A percentile compares a stretch with the other conserved stretches of the same genome.
phyloP scores from a whole-genome alignment of 2,797 vertebrate species.

The Hippocampus kuda region DNA sequence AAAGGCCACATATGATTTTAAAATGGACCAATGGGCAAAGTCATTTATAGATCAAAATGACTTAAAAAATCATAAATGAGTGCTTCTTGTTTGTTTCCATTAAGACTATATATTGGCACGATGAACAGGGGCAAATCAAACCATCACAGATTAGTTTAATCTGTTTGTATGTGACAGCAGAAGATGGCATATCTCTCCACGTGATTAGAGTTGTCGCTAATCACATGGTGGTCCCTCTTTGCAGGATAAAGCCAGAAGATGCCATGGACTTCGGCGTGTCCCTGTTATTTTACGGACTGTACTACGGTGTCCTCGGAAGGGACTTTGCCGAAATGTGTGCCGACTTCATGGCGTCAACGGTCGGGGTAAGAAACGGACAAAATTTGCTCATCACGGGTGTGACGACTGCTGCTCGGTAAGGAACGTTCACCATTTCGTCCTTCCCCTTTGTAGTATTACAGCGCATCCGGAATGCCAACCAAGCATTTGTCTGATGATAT shows the following conservation, averaged over 20 bases:
- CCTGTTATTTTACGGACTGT: conserved; percentile 93
- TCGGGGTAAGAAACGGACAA: conserved; percentile 73
- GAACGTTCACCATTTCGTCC: not conserved
- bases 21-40: no score
- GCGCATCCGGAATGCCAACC: conserved; percentile 91
- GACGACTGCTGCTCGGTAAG: not conserved
- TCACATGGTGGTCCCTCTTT: conserved; percentile 1
- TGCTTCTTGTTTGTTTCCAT: no score
- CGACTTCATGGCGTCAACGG: conserved; percentile 96
- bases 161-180: not conserved
- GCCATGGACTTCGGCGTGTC: conserved; percentile 98
- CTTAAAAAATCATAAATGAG: no score
- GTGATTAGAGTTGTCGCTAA: not conserved
- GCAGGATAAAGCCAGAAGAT: conserved; percentile 94
- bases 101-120: no score
- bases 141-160: no score
- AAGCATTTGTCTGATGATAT: conserved; percentile 95
- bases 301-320: conserved; percentile 91
- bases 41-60: no score
- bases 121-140: no score
- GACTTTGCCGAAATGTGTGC: conserved; percentile 99
- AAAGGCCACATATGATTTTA: no score
- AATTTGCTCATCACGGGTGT: not conserved
- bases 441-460: conserved; percentile 77
- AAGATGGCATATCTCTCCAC: not conserved